A percentile compares a stretch with the other conserved stretches of the same genome.
Conservation (phyloP, 2,888 invertebrate species). For the Coleophora deauratella region DNA sequence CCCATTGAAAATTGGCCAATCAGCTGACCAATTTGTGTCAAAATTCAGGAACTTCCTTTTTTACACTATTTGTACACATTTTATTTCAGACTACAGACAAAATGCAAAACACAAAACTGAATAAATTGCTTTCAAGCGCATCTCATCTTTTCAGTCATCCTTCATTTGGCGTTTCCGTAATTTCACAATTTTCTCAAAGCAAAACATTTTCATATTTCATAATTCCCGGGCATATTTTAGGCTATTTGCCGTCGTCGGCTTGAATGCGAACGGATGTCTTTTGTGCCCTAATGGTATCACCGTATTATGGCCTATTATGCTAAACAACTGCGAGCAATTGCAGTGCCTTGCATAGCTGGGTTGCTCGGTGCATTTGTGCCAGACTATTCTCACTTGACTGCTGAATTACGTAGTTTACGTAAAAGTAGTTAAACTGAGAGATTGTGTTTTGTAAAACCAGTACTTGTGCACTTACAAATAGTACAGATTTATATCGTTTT, state of each 20-base stretch:
- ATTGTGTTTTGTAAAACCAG: slow-evolving; percentile 17
- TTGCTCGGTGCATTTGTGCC: slow-evolving; percentile 31
- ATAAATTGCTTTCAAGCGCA: too few species aligned
- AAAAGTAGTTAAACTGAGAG: slow-evolving; percentile 37
- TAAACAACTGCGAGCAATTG: slow-evolving; percentile 58
- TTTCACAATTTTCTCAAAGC: not conserved
- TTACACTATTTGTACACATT: too few species aligned
- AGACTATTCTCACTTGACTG: slow-evolving; percentile 2
- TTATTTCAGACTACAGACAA: too few species aligned
- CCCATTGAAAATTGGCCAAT: too few species aligned
- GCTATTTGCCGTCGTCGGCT: slow-evolving; percentile 19
- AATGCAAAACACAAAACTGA: too few species aligned
- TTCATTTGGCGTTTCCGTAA: not conserved
- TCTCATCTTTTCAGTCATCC: too few species aligned
- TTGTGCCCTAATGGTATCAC: slow-evolving; percentile 56
- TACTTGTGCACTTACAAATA: too few species aligned
- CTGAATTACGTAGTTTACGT: slow-evolving; percentile 35
- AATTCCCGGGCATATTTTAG: slow-evolving; percentile 15
- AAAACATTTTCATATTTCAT: slow-evolving; percentile 3
- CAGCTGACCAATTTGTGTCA: too few species aligned
- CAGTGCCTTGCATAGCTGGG: slow-evolving; percentile 19
- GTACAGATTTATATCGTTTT: too few species aligned
- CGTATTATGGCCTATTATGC: slow-evolving; percentile 69
- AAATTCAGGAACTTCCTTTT: too few species aligned
- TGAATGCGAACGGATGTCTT: slow-evolving; percentile 34